phyloP scores from a whole-genome alignment of 1,140 invertebrate species.

The Trichonephila clavipes region DNA sequence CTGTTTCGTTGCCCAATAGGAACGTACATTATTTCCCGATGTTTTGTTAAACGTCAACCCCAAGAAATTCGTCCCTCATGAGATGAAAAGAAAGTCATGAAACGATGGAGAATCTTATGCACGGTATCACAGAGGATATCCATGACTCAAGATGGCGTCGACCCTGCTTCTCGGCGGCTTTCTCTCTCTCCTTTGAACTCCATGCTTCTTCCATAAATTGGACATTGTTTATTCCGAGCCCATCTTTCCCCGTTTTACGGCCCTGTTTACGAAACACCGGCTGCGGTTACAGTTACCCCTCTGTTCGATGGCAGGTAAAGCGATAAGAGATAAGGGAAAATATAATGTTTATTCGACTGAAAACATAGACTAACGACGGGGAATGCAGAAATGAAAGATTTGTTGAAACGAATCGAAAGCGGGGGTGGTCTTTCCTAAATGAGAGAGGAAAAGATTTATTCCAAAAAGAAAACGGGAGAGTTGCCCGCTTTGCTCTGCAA shows the following conservation, averaged over 20 bases:
- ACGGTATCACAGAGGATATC: too few relatives aligned
- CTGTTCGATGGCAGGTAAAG: background rate
- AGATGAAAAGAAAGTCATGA: too few relatives aligned
- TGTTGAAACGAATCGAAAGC: background rate
- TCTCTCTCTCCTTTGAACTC: background rate
- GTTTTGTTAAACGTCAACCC: too few relatives aligned
- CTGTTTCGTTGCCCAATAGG: too few relatives aligned
- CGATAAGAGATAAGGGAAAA: background rate
- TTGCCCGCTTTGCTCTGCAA: too few relatives aligned
- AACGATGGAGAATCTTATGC: too few relatives aligned
- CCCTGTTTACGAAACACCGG: background rate
- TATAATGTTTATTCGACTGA: too few relatives aligned
- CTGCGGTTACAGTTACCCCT: background rate
- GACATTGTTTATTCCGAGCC: conserved; percentile 61
- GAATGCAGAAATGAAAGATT: background rate
- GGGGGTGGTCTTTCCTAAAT: too few relatives aligned
- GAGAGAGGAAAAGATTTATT: too few relatives aligned
- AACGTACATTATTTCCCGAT: too few relatives aligned
- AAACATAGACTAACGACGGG: background rate
- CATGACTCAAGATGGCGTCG: background rate
- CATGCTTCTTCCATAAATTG: conserved; percentile 58
- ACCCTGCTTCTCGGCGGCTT: background rate
- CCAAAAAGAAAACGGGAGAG: too few relatives aligned
- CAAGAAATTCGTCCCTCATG: too few relatives aligned
- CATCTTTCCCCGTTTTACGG: conserved; percentile 4